Evolutionary conservation across 2,888 invertebrate genomes (phyloP).

Genomic region (Gymnosoma rotundatum): DNA sequence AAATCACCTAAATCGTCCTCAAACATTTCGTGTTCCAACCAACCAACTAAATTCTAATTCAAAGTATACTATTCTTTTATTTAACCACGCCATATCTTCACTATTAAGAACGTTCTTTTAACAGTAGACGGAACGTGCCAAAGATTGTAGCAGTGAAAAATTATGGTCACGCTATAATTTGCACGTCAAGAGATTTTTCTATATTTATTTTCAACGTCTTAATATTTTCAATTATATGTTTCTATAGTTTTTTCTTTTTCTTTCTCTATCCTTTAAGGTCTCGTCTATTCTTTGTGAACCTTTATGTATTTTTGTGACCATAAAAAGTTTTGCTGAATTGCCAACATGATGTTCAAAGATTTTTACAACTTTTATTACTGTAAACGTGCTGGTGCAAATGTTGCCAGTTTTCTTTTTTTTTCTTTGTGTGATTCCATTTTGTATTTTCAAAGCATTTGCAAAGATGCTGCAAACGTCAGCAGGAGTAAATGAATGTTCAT

Average conservation of each 20-base stretch:
- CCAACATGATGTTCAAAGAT: conserved; percentile 57
- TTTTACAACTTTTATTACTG: conserved; percentile 31
- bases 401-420: conserved; percentile 16
- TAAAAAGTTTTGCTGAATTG: conserved; percentile 62
- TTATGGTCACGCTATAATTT: conserved; percentile 63
- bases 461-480: conserved; percentile 38
- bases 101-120: neutral
- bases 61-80: neutral
- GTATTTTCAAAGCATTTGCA: neutral
- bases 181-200: conserved; percentile 60
- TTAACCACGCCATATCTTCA: neutral
- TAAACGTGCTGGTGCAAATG: conserved; percentile 52
- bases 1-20: no score
- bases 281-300: conserved; percentile 27
- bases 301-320: conserved; percentile 43
- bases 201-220: conserved; percentile 43
- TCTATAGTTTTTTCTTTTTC: conserved; percentile 2
- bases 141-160: conserved; percentile 35
- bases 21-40: neutral
- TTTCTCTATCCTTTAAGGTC: conserved; percentile 17
- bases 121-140: conserved; percentile 17
- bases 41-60: neutral
- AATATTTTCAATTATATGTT: conserved; percentile 21
- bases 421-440: neutral
- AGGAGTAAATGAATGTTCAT: conserved; percentile 46